Evolutionary conservation across 53 echinoderm and acorn worm species (phyloP).

Genomic region (Paracentrotus lividus): DNA sequence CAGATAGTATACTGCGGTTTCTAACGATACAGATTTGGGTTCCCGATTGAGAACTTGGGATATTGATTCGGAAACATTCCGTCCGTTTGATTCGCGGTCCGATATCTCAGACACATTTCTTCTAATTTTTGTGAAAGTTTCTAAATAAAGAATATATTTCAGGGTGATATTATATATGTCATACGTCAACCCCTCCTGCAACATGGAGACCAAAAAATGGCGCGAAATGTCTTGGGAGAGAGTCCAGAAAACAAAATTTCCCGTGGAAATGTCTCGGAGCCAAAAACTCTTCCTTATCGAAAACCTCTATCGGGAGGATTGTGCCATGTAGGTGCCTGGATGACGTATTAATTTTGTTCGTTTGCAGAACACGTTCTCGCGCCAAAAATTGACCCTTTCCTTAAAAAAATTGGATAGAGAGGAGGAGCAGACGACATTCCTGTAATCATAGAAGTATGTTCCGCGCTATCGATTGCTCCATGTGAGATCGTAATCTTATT

Average conservation of each 20-base stretch:
- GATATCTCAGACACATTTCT: background rate
- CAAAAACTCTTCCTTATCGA: conserved; percentile 30
- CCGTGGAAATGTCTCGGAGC: conserved; percentile 23
- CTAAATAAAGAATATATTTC: background rate
- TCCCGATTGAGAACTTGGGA: background rate
- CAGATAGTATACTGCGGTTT: background rate
- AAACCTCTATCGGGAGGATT: conserved; percentile 30
- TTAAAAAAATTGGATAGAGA: too few relatives aligned
- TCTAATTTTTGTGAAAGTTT: background rate
- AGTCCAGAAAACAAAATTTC: conserved; percentile 41
- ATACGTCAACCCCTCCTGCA: background rate
- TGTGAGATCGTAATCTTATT: conserved; percentile 14
- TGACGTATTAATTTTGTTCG: conserved; percentile 37
- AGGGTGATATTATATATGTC: background rate
- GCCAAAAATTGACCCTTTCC: conserved; percentile 43
- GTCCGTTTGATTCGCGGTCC: background rate
- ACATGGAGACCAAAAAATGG: background rate
- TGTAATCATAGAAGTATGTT: conserved; percentile 7
- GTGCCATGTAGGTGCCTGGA: conserved; percentile 26
- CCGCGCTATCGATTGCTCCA: conserved; percentile 8
- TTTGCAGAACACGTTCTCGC: background rate
- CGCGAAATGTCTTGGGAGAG: background rate
- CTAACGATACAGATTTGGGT: background rate
- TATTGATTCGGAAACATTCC: background rate
- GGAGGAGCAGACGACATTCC: conserved; percentile 15